These are phyloP conservation scores for Heliconius hermathena DNA, from an alignment of 1,140 invertebrate genomes.

Conservation along the genomic window DNA sequence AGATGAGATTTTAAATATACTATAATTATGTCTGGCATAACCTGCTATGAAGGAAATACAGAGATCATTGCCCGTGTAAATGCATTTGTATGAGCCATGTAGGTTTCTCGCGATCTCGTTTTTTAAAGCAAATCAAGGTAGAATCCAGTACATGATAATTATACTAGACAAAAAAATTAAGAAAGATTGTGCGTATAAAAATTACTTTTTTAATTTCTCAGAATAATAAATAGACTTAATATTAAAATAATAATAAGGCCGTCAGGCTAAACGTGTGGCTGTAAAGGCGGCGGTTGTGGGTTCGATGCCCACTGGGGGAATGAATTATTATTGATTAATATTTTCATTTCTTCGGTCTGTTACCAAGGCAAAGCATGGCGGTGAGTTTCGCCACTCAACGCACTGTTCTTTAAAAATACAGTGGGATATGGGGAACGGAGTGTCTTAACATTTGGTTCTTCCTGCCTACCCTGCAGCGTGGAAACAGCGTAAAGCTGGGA, in stretches of 20 bases:
- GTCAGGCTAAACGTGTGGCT: too few relatives aligned
- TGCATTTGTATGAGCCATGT: constrained; percentile 1
- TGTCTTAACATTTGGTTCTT: not conserved
- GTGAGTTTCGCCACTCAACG: not conserved
- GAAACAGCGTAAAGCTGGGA: not conserved
- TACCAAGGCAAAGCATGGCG: too few relatives aligned
- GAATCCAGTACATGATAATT: not conserved
- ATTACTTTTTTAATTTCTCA: not conserved
- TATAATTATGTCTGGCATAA: not conserved
- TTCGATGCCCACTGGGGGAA: too few relatives aligned
- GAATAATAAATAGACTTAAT: too few relatives aligned
- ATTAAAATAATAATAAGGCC: not conserved
- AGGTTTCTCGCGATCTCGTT: constrained; percentile 9
- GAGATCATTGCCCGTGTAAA: not conserved
- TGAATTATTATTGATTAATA: too few relatives aligned
- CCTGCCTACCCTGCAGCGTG: not conserved
- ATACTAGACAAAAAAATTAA: not conserved
- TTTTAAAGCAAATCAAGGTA: not conserved
- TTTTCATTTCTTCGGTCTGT: too few relatives aligned
- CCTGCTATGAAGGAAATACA: constrained; percentile 10
- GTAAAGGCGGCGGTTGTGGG: too few relatives aligned
- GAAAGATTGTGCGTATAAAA: not conserved
- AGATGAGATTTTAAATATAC: not conserved
- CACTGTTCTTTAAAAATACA: too few relatives aligned
- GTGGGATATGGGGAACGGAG: not conserved